Evolutionary conservation across 2,797 vertebrate species (phyloP).

Genomic region (Danio jaintianensis): DNA sequence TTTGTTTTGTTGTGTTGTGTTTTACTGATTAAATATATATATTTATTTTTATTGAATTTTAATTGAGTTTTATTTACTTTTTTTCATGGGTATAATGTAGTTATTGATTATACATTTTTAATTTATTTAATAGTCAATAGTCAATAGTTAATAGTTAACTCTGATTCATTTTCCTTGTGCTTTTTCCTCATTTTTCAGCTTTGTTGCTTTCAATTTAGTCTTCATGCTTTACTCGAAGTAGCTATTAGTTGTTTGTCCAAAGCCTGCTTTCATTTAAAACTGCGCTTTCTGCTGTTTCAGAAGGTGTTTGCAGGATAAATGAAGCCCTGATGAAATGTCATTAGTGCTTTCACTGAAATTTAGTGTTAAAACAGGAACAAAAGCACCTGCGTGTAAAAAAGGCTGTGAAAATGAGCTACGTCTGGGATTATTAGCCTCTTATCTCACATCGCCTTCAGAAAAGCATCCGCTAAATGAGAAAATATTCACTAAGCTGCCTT

Average conservation of each 20-base stretch:
- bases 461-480: constrained; percentile 25
- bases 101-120: too few species aligned
- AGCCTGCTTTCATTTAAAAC: constrained; percentile 29
- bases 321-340: constrained; percentile 42
- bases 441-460: constrained; percentile 39
- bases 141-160: too few species aligned
- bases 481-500: constrained; percentile 38
- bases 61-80: too few species aligned
- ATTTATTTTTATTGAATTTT: too few species aligned
- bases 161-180: constrained; percentile 45
- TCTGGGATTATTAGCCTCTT: constrained; percentile 50
- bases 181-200: constrained; percentile 66
- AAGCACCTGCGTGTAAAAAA: constrained; percentile 31
- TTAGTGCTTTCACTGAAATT: constrained; percentile 36
- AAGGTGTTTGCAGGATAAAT: constrained; percentile 20
- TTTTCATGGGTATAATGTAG: too few species aligned
- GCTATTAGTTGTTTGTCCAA: constrained; percentile 43
- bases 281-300: neutral
- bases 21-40: too few species aligned
- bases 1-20: too few species aligned
- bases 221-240: constrained; percentile 20
- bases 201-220: constrained; percentile 29
- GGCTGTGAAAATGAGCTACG: constrained; percentile 40
- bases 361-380: constrained; percentile 33
- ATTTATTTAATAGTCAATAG: too few species aligned